Evolutionary conservation across 2,113 vertebrate genomes (phyloP), one percentile per base, ranked within the genome.

Genomic region (Ptilorrhoa leucosticta): DNA sequence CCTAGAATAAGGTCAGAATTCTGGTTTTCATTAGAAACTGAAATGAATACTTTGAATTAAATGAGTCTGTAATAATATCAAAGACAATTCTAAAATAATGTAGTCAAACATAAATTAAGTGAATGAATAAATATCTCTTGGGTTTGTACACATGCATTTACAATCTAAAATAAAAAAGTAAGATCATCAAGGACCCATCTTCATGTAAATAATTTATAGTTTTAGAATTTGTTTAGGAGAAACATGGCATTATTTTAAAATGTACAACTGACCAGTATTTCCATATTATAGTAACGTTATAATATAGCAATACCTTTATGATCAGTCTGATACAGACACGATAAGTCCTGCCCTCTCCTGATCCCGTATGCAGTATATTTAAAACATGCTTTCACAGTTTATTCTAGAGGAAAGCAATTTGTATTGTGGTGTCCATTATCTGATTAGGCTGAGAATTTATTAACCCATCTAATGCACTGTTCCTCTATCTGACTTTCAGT

Each of bases 21-120:
- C 37, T 73, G 14, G 31, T 82, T 96, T 82, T 84, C 50, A 79
- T 79, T 85, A 89, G 42, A 89, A 95, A 95, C 70, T 42, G 37
- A 94, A 97, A 93, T 57, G 2, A 83, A 82, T 60, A 83, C 37
- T 82, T 92, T 35, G 42, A 75, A 68, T 95, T 86, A 84, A 79
- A 95, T 94, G 83, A 65, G n/a, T 73, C 80, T 86, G 17, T 66
- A 90, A 79, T 87, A 89, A 90, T 84, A 91, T 57, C 68, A 83
- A 71, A 97, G 48, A 27, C 37, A 92, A 93, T 73, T 77, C 72
- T 96, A 83, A 96, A 96, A 94, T 96, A 95, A 96, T 85, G 69
- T 89, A 87, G 61, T 81, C 87, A 95, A 54, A 42, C 80, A 96
- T 92, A 97, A 97, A 97, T 89, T 94, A 76, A 89, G 81, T 75